A percentile compares a stretch with the other conserved stretches of the same genome.
Evolutionary conservation across 2,113 vertebrate species (phyloP).

Genomic region (Herpetotheres cachinnans): DNA sequence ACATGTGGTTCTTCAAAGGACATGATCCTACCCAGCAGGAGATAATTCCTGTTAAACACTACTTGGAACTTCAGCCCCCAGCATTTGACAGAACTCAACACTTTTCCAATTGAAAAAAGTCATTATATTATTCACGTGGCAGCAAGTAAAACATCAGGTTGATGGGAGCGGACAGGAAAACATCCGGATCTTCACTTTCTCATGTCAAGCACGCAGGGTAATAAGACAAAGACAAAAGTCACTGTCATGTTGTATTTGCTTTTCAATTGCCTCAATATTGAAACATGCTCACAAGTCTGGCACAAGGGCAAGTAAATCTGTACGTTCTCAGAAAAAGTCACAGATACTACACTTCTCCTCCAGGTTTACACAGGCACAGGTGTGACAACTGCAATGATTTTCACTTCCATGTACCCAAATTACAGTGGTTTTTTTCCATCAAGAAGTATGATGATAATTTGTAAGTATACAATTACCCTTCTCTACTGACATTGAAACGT

Average conservation of each 20-base stretch:
- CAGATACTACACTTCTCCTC: not conserved
- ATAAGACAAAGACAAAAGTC: not conserved
- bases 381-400: not conserved
- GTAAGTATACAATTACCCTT: not conserved
- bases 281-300: not conserved
- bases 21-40: not conserved
- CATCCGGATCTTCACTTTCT: not conserved
- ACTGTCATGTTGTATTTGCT: not conserved
- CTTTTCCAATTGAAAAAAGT: not conserved
- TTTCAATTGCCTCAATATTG: not conserved
- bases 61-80: not conserved
- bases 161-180: not conserved
- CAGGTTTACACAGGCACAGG: not conserved
- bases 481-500: not conserved
- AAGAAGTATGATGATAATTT: not conserved
- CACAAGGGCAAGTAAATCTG: not conserved
- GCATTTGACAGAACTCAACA: not conserved
- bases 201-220: not conserved
- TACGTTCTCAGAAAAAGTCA: not conserved
- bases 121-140: not conserved
- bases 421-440: not conserved
- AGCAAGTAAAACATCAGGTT: not conserved
- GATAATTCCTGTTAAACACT: not conserved
- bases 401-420: not conserved
- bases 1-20: fast-evolving